Evolutionary conservation across 1,140 invertebrate genomes (phyloP).

Genomic region (Dreissena rostriformis): DNA sequence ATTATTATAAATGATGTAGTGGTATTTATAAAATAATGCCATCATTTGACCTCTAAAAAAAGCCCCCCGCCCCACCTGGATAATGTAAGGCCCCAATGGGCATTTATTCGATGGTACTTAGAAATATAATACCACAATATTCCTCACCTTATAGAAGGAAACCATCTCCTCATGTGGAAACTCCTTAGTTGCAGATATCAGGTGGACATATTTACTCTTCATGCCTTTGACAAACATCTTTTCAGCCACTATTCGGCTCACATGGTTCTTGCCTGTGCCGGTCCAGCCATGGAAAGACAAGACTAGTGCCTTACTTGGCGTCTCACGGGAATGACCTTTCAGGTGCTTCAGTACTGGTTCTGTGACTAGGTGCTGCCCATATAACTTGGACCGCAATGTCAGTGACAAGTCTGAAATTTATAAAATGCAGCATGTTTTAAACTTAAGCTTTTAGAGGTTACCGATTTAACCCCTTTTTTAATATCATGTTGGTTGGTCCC

Average conservation of each 20-base stretch:
- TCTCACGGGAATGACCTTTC: constrained; percentile 60
- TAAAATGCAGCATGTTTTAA: too few species aligned
- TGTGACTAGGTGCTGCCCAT: constrained; percentile 74
- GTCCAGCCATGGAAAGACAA: constrained; percentile 81
- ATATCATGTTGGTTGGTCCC: too few species aligned
- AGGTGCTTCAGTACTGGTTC: constrained; percentile 68
- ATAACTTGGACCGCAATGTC: constrained; percentile 62
- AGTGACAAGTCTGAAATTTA: constrained; percentile 59
- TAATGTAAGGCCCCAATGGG: background rate
- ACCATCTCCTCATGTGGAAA: constrained; percentile 85
- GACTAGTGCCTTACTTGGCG: constrained; percentile 77
- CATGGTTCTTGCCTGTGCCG: constrained; percentile 84
- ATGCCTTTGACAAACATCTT: constrained; percentile 88
- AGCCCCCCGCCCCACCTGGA: too few species aligned
- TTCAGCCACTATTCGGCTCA: constrained; percentile 90
- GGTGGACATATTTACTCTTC: constrained; percentile 90
- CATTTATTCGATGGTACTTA: background rate
- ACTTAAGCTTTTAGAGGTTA: too few species aligned
- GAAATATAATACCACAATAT: background rate
- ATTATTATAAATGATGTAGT: too few species aligned
- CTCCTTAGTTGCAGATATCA: constrained; percentile 90
- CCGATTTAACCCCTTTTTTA: too few species aligned
- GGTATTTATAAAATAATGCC: background rate
- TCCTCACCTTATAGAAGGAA: constrained; percentile 74
- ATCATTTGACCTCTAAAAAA: too few species aligned